Conservation (phyloP, 2,113 vertebrate genomes). For the Clarias batrachus region DNA sequence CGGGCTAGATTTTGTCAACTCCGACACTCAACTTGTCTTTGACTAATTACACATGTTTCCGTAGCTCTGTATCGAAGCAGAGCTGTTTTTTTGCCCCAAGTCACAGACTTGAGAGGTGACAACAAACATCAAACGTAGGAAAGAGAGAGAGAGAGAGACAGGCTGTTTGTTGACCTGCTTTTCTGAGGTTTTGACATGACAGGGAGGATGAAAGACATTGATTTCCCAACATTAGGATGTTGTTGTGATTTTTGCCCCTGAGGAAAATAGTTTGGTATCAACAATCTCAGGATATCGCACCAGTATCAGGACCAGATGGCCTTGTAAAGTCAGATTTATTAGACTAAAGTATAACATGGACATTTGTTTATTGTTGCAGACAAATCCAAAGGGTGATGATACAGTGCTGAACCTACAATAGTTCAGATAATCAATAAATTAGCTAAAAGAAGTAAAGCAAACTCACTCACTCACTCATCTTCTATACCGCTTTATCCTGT, state of each 20-base stretch:
- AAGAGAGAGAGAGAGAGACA: slow-evolving; percentile 45
- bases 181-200: slow-evolving; percentile 50
- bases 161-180: slow-evolving; percentile 53
- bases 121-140: slow-evolving; percentile 57
- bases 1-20: slow-evolving; percentile 67
- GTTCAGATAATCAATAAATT: not conserved
- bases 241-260: slow-evolving; percentile 30
- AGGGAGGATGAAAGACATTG: slow-evolving; percentile 59
- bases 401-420: not conserved
- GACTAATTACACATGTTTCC: slow-evolving; percentile 67
- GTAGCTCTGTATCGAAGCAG: slow-evolving; percentile 62
- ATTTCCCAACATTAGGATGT: slow-evolving; percentile 47
- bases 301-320: not conserved
- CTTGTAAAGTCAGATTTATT: not conserved
- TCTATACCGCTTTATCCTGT: too few species aligned
- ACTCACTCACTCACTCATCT: too few species aligned
- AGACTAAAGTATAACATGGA: not conserved
- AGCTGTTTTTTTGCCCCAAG: slow-evolving; percentile 54
- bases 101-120: slow-evolving; percentile 59
- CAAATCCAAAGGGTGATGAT: not conserved
- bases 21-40: slow-evolving; percentile 55
- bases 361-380: not conserved
- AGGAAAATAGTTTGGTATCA: slow-evolving; percentile 37
- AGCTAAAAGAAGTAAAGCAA: not conserved
- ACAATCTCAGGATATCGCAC: slow-evolving; percentile 27